Percentiles rank a stretch among this genome's conserved stretches.
Conservation (phyloP, 2,888 invertebrate species). For the Micropterix aruncella region DNA sequence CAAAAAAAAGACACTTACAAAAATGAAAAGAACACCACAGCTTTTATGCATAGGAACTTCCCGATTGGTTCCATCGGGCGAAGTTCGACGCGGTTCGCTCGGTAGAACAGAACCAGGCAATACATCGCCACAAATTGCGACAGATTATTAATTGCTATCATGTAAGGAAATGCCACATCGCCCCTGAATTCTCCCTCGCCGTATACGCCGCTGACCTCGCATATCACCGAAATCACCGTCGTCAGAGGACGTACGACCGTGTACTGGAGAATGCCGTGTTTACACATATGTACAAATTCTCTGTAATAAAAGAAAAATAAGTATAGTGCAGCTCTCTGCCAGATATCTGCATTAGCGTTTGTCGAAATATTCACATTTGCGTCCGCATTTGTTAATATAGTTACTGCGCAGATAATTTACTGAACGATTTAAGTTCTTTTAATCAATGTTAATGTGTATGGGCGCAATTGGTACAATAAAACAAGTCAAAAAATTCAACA, state of each 20-base stretch:
- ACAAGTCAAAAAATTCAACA: no score
- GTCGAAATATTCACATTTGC: no score
- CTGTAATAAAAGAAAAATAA: conserved; percentile 34
- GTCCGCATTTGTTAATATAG: no score
- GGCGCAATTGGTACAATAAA: no score
- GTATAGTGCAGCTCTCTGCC: no score
- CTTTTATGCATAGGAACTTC: conserved; percentile 94
- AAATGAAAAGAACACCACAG: conserved; percentile 95
- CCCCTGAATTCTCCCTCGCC: conserved; percentile 84
- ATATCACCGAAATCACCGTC: conserved; percentile 79
- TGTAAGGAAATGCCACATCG: conserved; percentile 78
- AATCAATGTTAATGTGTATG: no score
- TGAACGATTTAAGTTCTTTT: no score
- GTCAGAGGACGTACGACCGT: conserved; percentile 84
- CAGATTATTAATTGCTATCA: conserved; percentile 77
- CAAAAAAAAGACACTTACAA: conserved; percentile 58
- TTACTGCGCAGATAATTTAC: no score
- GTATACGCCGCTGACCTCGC: conserved; percentile 73
- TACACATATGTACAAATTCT: conserved; percentile 87
- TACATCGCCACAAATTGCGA: conserved; percentile 97
- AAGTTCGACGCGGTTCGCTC: conserved; percentile 73
- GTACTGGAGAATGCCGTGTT: conserved; percentile 93
- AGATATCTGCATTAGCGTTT: no score
- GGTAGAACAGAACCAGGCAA: conserved; percentile 86
- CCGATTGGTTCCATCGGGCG: conserved; percentile 88